phyloP scores from a whole-genome alignment of 2,888 invertebrate species.

The Rhagium mordax region DNA sequence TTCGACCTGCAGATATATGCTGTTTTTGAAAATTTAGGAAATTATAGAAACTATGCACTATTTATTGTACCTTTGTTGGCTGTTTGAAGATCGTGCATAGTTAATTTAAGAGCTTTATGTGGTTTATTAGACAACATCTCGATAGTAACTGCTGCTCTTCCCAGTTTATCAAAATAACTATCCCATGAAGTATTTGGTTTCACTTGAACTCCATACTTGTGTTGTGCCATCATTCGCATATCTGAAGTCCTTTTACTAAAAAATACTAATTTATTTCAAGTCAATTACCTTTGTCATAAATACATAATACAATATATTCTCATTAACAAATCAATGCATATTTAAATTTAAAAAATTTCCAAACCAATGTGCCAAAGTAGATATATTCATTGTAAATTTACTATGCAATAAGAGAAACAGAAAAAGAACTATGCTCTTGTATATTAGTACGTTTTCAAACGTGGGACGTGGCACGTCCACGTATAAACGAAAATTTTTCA shows the following conservation, averaged over 20 bases:
- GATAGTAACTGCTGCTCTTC: conserved; percentile 78
- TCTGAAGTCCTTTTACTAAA: conserved; percentile 75
- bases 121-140: conserved; percentile 81
- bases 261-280: conserved; percentile 14
- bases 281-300: too few species aligned
- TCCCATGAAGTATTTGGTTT: conserved; percentile 71
- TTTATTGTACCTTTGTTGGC: conserved; percentile 61
- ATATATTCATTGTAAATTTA: too few species aligned
- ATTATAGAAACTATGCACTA: too few species aligned
- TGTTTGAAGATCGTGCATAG: conserved; percentile 54
- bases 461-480: too few species aligned
- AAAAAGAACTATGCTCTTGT: too few species aligned
- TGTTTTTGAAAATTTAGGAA: neutral
- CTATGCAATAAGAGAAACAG: too few species aligned
- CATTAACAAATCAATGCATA: too few species aligned
- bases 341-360: too few species aligned
- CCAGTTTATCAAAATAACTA: conserved; percentile 75
- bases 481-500: too few species aligned
- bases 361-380: too few species aligned
- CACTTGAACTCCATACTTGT: conserved; percentile 77
- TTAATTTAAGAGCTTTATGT: conserved; percentile 74
- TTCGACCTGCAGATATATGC: neutral
- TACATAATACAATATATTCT: too few species aligned
- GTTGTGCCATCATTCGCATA: conserved; percentile 78
- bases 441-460: too few species aligned